Percentiles rank a stretch among this genome's conserved stretches.
phyloP scores from a whole-genome alignment of 1,140 invertebrate genomes.

The Nymphalis io region DNA sequence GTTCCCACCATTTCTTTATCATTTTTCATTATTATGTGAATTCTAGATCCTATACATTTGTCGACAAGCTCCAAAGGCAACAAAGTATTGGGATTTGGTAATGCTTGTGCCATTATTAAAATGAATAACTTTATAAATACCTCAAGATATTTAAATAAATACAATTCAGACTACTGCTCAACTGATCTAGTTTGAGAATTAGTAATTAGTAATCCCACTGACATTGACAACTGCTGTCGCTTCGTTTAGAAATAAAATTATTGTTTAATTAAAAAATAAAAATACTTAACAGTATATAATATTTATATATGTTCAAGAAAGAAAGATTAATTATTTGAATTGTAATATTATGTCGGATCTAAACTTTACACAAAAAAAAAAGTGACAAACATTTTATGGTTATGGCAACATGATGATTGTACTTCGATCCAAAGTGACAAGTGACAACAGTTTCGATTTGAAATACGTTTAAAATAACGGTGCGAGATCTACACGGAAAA shows the following conservation, averaged over 20 bases:
- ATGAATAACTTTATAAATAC: not conserved
- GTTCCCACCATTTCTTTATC: slow-evolving; percentile 99
- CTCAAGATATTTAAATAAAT: not conserved
- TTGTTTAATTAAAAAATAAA: not conserved
- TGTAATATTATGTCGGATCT: too few species aligned
- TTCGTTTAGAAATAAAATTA: not conserved
- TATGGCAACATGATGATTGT: slow-evolving; percentile 5
- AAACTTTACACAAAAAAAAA: too few species aligned
- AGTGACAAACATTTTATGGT: not conserved
- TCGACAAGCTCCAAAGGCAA: slow-evolving; percentile 95
- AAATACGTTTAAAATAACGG: slow-evolving; percentile 34
- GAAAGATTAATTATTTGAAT: too few species aligned
- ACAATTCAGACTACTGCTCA: not conserved
- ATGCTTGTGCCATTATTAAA: slow-evolving; percentile 55
- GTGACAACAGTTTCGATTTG: slow-evolving; percentile 28
- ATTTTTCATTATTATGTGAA: slow-evolving; percentile 99
- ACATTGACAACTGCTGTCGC: not conserved
- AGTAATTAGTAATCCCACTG: too few species aligned
- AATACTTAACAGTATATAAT: not conserved
- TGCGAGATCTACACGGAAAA: not conserved
- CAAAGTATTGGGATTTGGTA: slow-evolving; percentile 73
- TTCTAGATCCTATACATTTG: slow-evolving; percentile 99
- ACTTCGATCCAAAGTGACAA: slow-evolving; percentile 17
- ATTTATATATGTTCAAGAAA: too few species aligned
- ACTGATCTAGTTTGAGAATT: not conserved